Percentiles rank a stretch among this genome's conserved stretches.
These are phyloP conservation scores for Brachionus koreanus DNA, from an alignment of 1,140 invertebrate genomes.

Conservation along the genomic window DNA sequence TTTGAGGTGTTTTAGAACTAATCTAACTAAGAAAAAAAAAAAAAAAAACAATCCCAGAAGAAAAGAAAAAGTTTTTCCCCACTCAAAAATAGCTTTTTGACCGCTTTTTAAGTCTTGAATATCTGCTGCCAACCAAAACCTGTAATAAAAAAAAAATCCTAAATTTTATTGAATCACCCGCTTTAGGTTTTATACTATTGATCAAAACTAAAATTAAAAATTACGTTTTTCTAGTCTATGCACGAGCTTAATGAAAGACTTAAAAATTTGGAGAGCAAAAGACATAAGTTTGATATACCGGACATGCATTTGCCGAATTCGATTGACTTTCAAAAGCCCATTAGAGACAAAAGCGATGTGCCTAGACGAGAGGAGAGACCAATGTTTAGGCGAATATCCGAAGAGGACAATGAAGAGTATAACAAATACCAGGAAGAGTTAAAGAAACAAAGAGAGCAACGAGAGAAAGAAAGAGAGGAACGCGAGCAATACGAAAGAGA, in stretches of 20 bases:
- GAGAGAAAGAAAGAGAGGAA: constrained; percentile 10
- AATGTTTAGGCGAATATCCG: constrained; percentile 1
- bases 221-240: constrained; percentile 28
- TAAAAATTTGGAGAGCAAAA: not conserved
- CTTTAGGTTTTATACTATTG: not conserved
- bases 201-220: not conserved
- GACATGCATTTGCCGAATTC: not conserved
- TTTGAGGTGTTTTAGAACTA: constrained; percentile 44
- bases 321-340: not conserved
- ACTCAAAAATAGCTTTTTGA: not conserved
- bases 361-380: not conserved
- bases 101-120: not conserved
- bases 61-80: not conserved
- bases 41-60: not conserved
- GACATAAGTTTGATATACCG: constrained; percentile 30
- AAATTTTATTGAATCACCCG: not conserved
- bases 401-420: constrained; percentile 12
- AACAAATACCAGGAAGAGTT: constrained; percentile 13
- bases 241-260: constrained; percentile 23
- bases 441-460: not conserved
- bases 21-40: not conserved
- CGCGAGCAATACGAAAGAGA: not conserved
- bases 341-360: not conserved
- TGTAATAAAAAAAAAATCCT: not conserved
- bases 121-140: not conserved